Base-by-base conservation (phyloP, 2,113 vertebrate species). In the Clarias macrocephalus region DNA sequence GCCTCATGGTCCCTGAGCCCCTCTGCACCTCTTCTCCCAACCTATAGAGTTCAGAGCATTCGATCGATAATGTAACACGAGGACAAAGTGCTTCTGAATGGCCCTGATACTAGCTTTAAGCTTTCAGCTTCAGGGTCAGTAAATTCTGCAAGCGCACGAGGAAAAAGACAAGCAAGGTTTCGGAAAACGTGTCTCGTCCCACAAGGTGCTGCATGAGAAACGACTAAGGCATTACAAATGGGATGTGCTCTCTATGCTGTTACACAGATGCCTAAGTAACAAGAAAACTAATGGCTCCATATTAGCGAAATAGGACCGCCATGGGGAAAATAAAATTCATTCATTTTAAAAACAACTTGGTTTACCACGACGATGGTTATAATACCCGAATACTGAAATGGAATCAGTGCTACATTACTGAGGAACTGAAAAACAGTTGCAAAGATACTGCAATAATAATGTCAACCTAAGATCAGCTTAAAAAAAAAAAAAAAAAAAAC, bases 11-110 rank as follows among this genome's bases (percentile, higher is more conserved):
- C 81, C 77, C 72, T 33, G 73, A 86, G 65, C 57, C 60, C 62
- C 73, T 62, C 42, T 18, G 73, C 85, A 75, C 60, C 87, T 81
- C 76, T 62, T 63, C 82, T 59, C 23, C 65, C 18, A 57, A 65
- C 65, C 62, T 37, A 70, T 54, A 21, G 86, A 59, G 81, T 81
- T 66, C 68, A 37, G 48, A 85, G 77, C 85, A 82, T 85, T 87
- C 75, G 83, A 89, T 90, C 86, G 21, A 86, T 89, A 89, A 28
- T 54, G 76, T 84, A 87, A 87, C 81, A 82, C 76, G 73, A 90
- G 90, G 88, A 90, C 86, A 88, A 82, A 89, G 82, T 85, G 84
- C 80, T 84, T 84, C 65, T 10, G 81, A 77, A 88, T 19, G 28
- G 68, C 72, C 81, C 59, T 54, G 63, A 42, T 81, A 80, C 88